Evolutionary conservation across 2,113 vertebrate genomes (phyloP).

Genomic region (Coptodon bakossiorum): DNA sequence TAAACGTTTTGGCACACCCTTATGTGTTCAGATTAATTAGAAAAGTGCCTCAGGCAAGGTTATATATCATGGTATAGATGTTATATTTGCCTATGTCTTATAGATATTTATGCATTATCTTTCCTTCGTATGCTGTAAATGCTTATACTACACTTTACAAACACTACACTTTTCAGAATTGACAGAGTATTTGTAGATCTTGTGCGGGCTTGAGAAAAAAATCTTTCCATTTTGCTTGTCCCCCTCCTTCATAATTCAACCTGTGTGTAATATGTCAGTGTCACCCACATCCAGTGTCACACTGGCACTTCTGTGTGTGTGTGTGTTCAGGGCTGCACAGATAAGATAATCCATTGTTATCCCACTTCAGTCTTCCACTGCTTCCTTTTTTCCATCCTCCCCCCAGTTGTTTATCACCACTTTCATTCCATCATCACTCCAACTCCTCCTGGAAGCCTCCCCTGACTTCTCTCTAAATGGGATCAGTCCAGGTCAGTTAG

Average conservation of each 20-base stretch:
- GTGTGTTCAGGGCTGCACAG: conserved; percentile 14
- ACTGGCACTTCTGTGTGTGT: neutral
- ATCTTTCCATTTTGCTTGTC: neutral
- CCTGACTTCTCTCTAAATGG: conserved; percentile 56
- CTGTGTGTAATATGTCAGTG: neutral
- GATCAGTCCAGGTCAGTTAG: conserved; percentile 70
- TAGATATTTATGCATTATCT: neutral
- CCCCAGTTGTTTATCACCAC: conserved; percentile 58
- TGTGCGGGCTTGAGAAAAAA: neutral
- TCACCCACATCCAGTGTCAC: neutral
- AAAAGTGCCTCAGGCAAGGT: neutral
- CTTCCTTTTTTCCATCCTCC: conserved; percentile 38
- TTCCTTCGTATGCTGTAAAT: neutral
- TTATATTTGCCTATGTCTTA: neutral
- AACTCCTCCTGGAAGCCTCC: conserved; percentile 44
- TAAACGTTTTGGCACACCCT: fast-evolving
- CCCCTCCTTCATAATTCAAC: neutral
- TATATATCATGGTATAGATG: neutral
- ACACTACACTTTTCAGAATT: neutral
- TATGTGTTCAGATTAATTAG: neutral
- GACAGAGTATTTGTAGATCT: neutral
- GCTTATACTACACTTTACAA: neutral
- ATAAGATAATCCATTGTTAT: conserved; percentile 28
- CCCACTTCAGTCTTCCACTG: conserved; percentile 7
- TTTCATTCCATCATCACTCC: conserved; percentile 57